phyloP scores from a whole-genome alignment of 2,113 vertebrate species.

The Pseudolaguvia tuberculata region DNA sequence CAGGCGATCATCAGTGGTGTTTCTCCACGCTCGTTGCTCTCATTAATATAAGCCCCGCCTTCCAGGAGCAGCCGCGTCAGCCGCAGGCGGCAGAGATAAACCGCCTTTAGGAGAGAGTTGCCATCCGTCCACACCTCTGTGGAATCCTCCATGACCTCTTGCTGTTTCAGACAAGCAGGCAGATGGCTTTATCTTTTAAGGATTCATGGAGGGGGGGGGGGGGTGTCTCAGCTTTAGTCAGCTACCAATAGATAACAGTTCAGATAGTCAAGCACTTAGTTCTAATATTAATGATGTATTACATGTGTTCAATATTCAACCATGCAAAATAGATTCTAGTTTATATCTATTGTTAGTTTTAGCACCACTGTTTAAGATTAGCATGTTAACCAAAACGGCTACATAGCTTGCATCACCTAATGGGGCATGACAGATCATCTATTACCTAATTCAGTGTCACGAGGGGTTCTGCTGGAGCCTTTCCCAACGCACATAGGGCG shows the following conservation, averaged over 20 bases:
- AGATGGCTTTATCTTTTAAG: constrained; percentile 14
- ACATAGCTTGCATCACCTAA: constrained; percentile 1
- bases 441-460: no score
- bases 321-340: background rate
- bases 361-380: background rate
- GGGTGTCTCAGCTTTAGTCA: constrained; percentile 11
- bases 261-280: background rate
- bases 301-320: background rate
- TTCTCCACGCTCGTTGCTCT: constrained; percentile 86
- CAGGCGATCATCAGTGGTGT: constrained; percentile 89
- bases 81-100: constrained; percentile 80
- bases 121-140: constrained; percentile 73
- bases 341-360: background rate
- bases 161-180: constrained; percentile 29
- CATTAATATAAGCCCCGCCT: constrained; percentile 81
- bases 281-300: background rate
- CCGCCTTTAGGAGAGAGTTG: constrained; percentile 83
- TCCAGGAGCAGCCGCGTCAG: constrained; percentile 84
- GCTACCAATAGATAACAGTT: constrained; percentile 20
- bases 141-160: constrained; percentile 63
- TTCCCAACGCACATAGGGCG: no score
- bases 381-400: background rate
- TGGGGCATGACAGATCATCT: no score
- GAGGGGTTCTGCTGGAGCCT: no score
- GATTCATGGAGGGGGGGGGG: background rate